phyloP scores from a whole-genome alignment of 1,140 invertebrate species.

The Bombus sylvicola region DNA sequence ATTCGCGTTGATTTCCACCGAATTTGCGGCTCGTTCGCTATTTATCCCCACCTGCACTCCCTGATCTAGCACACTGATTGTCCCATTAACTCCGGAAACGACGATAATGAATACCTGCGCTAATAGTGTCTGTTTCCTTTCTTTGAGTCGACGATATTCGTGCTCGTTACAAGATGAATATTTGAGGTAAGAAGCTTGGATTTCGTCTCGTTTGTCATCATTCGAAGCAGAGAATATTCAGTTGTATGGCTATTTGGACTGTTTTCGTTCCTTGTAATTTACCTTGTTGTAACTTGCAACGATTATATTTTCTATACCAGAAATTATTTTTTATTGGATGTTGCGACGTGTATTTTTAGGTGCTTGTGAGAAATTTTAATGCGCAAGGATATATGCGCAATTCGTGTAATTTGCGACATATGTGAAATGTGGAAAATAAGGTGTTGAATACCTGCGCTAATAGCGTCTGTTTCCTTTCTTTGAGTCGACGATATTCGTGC shows the following conservation, averaged over 20 bases:
- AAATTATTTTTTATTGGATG: too few relatives aligned
- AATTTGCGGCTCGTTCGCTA: conserved; percentile 22
- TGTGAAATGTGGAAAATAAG: too few relatives aligned
- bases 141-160: background rate
- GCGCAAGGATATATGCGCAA: accelerated
- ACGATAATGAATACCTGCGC: conserved; percentile 11
- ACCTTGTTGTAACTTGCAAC: too few relatives aligned
- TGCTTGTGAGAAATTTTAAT: too few relatives aligned
- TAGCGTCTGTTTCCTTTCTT: background rate
- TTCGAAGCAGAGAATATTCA: background rate
- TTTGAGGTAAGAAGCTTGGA: background rate
- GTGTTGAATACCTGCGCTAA: background rate
- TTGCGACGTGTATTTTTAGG: too few relatives aligned
- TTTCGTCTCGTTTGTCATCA: background rate
- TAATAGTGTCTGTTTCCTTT: background rate
- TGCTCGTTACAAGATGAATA: background rate
- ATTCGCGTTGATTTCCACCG: background rate
- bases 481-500: background rate
- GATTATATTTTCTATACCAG: too few relatives aligned
- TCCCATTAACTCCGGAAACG: background rate
- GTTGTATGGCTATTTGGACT: background rate
- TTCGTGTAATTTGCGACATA: too few relatives aligned
- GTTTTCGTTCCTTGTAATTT: background rate
- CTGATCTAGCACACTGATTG: background rate
- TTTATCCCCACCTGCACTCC: background rate